Base-by-base conservation (phyloP, 1,140 invertebrate genomes). In the Tetramorium simillimum region DNA sequence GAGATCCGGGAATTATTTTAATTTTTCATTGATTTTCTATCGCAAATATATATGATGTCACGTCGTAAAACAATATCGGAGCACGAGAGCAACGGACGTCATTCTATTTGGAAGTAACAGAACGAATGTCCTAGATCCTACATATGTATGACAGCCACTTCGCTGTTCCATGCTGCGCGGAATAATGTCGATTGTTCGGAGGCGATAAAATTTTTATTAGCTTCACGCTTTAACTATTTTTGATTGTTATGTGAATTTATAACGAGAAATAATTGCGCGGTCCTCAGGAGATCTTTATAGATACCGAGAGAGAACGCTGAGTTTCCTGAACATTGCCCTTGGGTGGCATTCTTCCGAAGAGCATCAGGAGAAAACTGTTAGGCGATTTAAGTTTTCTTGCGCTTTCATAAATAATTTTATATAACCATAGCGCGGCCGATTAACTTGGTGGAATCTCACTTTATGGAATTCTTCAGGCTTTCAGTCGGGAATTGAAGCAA, bases 351-450 rank as follows among this genome's bases (percentile, higher is more conserved):
- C 80, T 73, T 84, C 7, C 4, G 14, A 18, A 37, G 28, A 37
- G 28, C 21, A 56, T 18, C 51, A 33, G 24, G 24, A 56, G 40
- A 12, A 73, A 73, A 18, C 53, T 49, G 28, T 72, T 40, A 40
- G 80, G 51, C 3, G n/a, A 14, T 84, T 84, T 49, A 73, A 84
- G 40, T 58, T 84, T 84, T 84, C 37, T 84, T 73, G 18, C 18
- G 53, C 69, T 73, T 73, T 49, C 43, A 49, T 84, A 84, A 84
- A 84, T 73, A 84, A 84, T 84, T 75, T 84, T 84, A 73, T 73
- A 60, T 60, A 82, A 37, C 24, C 24, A 40, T 53, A 60, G 24
- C 78, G 21, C 80, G 18, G 53, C n/a, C 40, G 80, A 84, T 84
- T 84, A 82, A 84, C 80, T 84, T 60, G 40, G n/a, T 21, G 53